Percentiles rank a stretch among this genome's conserved stretches.
phyloP scores from a whole-genome alignment of 2,797 vertebrate genomes.

The Pyrocephalus nanus region DNA sequence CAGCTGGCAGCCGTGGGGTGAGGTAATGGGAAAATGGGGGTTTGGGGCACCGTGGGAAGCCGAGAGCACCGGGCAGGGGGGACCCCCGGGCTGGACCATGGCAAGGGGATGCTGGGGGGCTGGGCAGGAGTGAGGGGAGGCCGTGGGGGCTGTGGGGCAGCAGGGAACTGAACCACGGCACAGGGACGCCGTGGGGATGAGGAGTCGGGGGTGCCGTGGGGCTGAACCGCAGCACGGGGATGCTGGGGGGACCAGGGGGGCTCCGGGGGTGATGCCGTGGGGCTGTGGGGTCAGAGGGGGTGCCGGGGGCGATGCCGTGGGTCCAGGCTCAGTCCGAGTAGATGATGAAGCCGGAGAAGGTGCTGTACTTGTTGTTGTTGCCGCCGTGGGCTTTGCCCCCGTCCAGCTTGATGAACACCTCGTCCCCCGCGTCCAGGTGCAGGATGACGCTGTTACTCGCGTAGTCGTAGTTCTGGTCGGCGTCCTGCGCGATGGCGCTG shows the following conservation, averaged over 20 bases:
- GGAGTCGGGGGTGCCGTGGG: neutral
- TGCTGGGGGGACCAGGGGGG: neutral
- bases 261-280: neutral
- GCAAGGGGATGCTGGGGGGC: neutral
- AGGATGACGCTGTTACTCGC: conserved; percentile 98
- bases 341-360: conserved; percentile 98
- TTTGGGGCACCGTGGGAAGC: neutral
- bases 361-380: conserved; percentile 99
- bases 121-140: neutral
- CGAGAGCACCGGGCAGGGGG: neutral
- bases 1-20: neutral
- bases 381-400: conserved; percentile 97
- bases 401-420: conserved; percentile 96
- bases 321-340: conserved; percentile 88
- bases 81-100: neutral
- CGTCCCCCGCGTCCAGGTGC: conserved; percentile 94
- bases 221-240: neutral
- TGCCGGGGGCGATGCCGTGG: neutral
- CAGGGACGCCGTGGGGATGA: neutral
- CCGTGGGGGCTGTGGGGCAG: neutral
- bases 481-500: conserved; percentile 96
- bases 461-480: conserved; percentile 98
- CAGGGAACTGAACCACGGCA: neutral
- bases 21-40: neutral
- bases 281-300: neutral